These are phyloP conservation scores for Diacarnus erythraeanus DNA, from an alignment of 37 sponge, comb jelly and placozoan species.

Conservation along the genomic window DNA sequence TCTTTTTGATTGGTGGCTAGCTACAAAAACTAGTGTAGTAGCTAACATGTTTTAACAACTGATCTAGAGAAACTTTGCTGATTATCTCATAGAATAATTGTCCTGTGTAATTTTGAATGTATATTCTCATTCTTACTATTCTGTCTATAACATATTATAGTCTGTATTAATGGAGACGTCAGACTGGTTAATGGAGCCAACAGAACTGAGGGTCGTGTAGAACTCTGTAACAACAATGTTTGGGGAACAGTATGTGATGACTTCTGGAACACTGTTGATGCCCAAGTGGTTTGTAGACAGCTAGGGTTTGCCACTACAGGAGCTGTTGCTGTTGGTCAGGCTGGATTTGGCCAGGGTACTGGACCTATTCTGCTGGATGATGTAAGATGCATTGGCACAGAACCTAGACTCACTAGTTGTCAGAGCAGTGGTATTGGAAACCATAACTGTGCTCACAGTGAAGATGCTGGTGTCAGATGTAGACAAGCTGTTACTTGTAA, in stretches of 20 bases:
- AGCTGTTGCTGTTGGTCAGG: background rate
- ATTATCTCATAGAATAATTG: too few species aligned
- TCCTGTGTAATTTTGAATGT: too few species aligned
- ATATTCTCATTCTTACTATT: too few species aligned
- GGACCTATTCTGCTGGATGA: background rate
- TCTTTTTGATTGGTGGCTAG: too few species aligned
- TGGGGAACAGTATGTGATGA: constrained; percentile 7
- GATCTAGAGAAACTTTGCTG: too few species aligned
- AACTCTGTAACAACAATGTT: background rate
- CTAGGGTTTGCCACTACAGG: background rate
- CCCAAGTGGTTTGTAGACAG: constrained; percentile 2
- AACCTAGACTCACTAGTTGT: background rate
- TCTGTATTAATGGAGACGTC: background rate
- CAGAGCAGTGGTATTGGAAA: background rate
- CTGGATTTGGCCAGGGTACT: background rate
- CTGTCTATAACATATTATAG: too few species aligned
- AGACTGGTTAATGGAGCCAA: constrained; percentile 4
- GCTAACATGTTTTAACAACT: too few species aligned
- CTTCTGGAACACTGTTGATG: background rate
- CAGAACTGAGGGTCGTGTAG: background rate
- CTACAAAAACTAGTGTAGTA: too few species aligned
- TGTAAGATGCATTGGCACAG: background rate
- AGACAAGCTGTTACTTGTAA: too few species aligned
- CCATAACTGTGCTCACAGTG: background rate
- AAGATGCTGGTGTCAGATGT: background rate